Conservation (phyloP, 2,888 invertebrate genomes). For the Campaea margaritaria region DNA sequence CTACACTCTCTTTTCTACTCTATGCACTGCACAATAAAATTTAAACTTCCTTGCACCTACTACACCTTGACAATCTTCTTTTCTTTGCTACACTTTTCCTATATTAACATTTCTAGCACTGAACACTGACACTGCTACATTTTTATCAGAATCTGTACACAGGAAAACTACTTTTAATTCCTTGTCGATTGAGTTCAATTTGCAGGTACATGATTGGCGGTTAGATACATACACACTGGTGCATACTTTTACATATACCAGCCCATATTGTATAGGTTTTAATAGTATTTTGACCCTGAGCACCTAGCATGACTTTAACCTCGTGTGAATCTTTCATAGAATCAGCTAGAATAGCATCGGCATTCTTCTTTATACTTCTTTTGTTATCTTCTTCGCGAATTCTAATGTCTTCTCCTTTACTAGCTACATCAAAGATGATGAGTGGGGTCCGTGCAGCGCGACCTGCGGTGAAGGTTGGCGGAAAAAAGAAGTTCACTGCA, state of each 20-base stretch:
- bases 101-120: conserved; percentile 67
- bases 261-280: conserved; percentile 69
- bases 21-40: conserved; percentile 81
- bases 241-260: conserved; percentile 85
- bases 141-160: conserved; percentile 58
- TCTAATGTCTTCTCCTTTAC: conserved; percentile 40
- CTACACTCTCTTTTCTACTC: conserved; percentile 70
- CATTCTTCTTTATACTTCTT: conserved; percentile 11
- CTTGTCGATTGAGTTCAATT: conserved; percentile 49
- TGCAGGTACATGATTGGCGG: conserved; percentile 60
- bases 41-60: conserved; percentile 78
- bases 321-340: conserved; percentile 60
- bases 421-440: conserved; percentile 94
- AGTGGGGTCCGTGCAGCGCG: conserved; percentile 96
- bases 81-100: conserved; percentile 68
- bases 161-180: conserved; percentile 48
- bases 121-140: conserved; percentile 61
- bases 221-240: conserved; percentile 67
- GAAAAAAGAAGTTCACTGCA: conserved; percentile 96
- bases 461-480: conserved; percentile 96
- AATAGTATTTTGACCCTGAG: conserved; percentile 63
- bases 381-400: background rate
- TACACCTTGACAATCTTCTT: conserved; percentile 64
- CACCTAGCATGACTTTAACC: conserved; percentile 71
- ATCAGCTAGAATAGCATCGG: conserved; percentile 32